A percentile compares a stretch with the other conserved stretches of the same genome.
phyloP scores from a whole-genome alignment of 1,140 invertebrate genomes.

The Cotesia glomerata region DNA sequence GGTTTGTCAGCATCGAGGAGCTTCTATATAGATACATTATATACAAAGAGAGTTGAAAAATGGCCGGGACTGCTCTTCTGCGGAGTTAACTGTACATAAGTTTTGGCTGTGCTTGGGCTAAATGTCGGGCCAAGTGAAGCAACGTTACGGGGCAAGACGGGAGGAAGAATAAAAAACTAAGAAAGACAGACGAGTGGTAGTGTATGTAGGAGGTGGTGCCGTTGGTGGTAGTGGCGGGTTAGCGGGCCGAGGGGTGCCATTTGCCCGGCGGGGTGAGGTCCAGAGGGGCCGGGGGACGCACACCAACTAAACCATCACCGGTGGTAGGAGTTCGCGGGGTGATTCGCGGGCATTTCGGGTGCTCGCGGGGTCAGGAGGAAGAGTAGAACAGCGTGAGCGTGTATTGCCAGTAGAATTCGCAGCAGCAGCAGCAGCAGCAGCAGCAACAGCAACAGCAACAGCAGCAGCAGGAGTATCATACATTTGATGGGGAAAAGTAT shows the following conservation, averaged over 20 bases:
- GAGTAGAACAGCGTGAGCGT: too few relatives aligned
- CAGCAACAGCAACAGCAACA: too few relatives aligned
- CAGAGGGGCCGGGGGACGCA: background rate
- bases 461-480: too few relatives aligned
- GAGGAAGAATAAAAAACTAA: constrained; percentile 7
- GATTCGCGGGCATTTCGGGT: constrained; percentile 21
- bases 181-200: constrained; percentile 34
- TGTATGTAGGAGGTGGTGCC: constrained; percentile 26
- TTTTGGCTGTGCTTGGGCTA: constrained; percentile 57
- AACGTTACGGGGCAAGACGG: background rate
- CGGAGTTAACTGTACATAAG: constrained; percentile 58
- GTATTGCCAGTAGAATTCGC: too few relatives aligned
- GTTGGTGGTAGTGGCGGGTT: constrained; percentile 13
- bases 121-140: constrained; percentile 43
- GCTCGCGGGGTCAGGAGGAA: constrained; percentile 24
- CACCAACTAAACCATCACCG: background rate
- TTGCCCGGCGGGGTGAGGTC: background rate
- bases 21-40: background rate
- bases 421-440: background rate
- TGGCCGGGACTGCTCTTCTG: constrained; percentile 45
- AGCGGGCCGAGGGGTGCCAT: constrained; percentile 1
- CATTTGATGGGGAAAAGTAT: too few relatives aligned
- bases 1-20: background rate
- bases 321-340: constrained; percentile 1
- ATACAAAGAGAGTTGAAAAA: constrained; percentile 40